Conservation (phyloP, 2,888 invertebrate genomes). For the Tolmerus cingulatus region DNA sequence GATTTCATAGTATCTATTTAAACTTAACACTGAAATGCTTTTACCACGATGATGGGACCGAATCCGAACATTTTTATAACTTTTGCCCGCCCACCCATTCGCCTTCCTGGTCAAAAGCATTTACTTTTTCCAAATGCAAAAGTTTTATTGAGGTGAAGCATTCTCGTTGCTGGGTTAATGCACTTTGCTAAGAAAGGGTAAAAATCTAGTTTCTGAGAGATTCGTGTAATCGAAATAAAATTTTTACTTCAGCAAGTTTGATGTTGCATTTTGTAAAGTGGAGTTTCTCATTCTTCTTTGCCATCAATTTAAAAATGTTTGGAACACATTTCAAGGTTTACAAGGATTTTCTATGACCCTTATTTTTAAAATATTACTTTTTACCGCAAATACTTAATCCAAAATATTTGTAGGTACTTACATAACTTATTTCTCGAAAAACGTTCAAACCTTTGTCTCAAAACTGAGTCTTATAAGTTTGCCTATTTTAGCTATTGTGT, state of each 20-base stretch:
- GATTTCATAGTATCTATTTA: slow-evolving; percentile 32
- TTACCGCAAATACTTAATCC: neutral
- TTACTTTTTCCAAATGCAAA: slow-evolving; percentile 29
- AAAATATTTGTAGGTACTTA: no score
- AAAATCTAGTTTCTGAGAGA: neutral
- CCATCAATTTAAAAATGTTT: neutral
- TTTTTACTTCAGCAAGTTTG: neutral
- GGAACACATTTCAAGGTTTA: neutral
- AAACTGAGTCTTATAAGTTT: no score
- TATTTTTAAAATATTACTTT: neutral
- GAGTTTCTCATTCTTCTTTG: neutral
- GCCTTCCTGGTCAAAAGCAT: slow-evolving; percentile 2
- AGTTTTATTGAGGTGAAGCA: slow-evolving; percentile 28
- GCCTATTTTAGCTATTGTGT: no score
- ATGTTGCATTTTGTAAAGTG: neutral
- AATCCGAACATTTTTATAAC: slow-evolving; percentile 27
- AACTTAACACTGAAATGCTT: slow-evolving; percentile 40
- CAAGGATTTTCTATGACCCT: neutral
- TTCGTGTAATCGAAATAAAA: neutral
- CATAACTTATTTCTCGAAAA: no score
- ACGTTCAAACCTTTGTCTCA: no score
- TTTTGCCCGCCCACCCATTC: neutral
- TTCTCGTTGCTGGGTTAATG: neutral
- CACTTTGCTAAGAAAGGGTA: neutral
- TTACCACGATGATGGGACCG: slow-evolving; percentile 23